A percentile compares a stretch with the other conserved stretches of the same genome.
Evolutionary conservation across 2,113 vertebrate genomes (phyloP).

Genomic region (Blennius ocellaris): DNA sequence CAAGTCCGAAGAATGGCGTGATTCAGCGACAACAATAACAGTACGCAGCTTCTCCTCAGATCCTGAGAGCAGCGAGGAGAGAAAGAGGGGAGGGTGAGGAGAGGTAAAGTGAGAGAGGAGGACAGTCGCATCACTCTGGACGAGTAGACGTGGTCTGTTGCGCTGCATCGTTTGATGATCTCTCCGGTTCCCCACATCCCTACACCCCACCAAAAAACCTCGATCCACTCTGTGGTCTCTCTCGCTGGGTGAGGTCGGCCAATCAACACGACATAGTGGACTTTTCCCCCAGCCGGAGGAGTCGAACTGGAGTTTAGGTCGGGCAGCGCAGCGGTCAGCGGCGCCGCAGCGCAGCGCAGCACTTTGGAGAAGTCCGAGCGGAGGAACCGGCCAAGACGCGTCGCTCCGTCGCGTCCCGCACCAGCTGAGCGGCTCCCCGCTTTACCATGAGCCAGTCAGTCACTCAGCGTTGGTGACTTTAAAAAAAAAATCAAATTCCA

Average conservation of each 20-base stretch:
- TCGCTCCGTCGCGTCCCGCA: slow-evolving; percentile 37
- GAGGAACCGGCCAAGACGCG: slow-evolving; percentile 41
- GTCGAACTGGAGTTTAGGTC: slow-evolving; percentile 71
- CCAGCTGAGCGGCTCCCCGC: slow-evolving; percentile 39
- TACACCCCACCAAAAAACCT: slow-evolving; percentile 18
- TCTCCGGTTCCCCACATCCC: slow-evolving; percentile 8
- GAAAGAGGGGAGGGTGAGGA: neutral
- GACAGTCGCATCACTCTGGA: slow-evolving; percentile 77
- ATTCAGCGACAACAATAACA: slow-evolving; percentile 80
- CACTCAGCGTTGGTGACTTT: slow-evolving; percentile 49
- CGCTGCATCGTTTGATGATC: slow-evolving; percentile 71
- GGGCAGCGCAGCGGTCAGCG: slow-evolving; percentile 76
- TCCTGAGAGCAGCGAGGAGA: slow-evolving; percentile 36
- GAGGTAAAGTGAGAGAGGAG: slow-evolving; percentile 31
- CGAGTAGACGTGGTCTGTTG: slow-evolving; percentile 74
- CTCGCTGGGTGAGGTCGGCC: slow-evolving; percentile 73
- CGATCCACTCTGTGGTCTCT: slow-evolving; percentile 38
- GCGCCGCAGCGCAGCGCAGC: slow-evolving; percentile 68
- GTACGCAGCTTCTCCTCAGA: slow-evolving; percentile 58
- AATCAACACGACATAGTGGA: slow-evolving; percentile 58
- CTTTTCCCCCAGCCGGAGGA: slow-evolving; percentile 76
- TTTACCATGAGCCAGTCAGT: slow-evolving; percentile 76
- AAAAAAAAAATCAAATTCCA: neutral
- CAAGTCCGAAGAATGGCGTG: slow-evolving; percentile 77
- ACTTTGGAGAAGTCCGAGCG: slow-evolving; percentile 65